These are phyloP conservation scores for Felis catus DNA, from an alignment of 2,113 vertebrate genomes.

Conservation along the genomic window DNA sequence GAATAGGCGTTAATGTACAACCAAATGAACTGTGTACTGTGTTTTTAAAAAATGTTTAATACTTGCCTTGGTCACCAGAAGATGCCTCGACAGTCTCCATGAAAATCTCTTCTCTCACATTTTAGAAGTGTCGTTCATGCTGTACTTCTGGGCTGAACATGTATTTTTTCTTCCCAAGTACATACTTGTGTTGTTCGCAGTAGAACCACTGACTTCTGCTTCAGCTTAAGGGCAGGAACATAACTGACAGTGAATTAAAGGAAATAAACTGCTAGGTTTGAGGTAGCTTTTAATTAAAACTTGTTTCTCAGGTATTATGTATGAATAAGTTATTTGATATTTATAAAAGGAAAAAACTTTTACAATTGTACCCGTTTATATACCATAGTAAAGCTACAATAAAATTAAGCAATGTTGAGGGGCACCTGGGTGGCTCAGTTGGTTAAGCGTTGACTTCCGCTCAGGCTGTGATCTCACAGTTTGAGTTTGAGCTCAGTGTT, in stretches of 20 bases:
- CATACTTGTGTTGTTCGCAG: background rate
- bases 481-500: too few relatives aligned
- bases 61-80: background rate
- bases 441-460: too few relatives aligned
- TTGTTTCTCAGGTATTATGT: background rate
- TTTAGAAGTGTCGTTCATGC: background rate
- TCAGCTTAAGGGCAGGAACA: background rate
- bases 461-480: too few relatives aligned
- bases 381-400: background rate
- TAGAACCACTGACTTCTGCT: background rate
- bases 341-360: background rate
- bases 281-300: conserved; percentile 8
- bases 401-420: background rate
- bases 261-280: background rate
- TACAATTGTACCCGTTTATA: background rate
- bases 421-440: too few relatives aligned
- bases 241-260: background rate
- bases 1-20: background rate
- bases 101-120: background rate
- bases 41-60: background rate
- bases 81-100: background rate
- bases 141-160: background rate
- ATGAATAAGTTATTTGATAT: background rate
- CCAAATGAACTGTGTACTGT: background rate
- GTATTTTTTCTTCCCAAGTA: background rate